Base-by-base conservation (phyloP, 2,888 invertebrate genomes). In the Polydrusus pterygomalis region DNA sequence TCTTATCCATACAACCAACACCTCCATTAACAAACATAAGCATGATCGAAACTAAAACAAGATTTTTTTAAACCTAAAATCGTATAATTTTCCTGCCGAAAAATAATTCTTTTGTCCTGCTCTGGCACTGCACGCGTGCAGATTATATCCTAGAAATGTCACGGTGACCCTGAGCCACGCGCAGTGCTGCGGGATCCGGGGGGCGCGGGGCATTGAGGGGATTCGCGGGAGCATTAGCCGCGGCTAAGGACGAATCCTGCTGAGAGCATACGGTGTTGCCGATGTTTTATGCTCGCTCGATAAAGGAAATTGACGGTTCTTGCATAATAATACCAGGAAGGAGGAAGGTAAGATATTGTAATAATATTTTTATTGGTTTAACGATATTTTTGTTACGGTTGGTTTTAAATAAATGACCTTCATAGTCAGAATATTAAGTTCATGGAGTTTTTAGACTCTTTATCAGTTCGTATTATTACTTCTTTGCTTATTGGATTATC, bases 181-280 rank as follows among this genome's bases (percentile, higher is more conserved):
- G 77, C 83, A 82, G 77, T 81, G 78, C 79, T 80, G 78, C 75
- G 86, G 87, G 72, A 70, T 58, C 77, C 73, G 78, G 79, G 73
- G 76, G 15, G 65, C 62, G 71, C 74, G 79, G 80, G 81, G 76
- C 70, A 68, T 88, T 88, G 88, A 88, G 90, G 90, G 89, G 89
- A 88, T 8, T 62, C 88, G 88, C 87, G 88, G 82, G 89, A 89
- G 91, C 91, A 91, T 91, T 91, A 91, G 90, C 89, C 89, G 90
- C 88, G 90, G 90, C 89, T 60, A 70, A 75, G 75, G 75, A 75
- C 75, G 88, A 91, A 90, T 91, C 90, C 87, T 86, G 85, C 80
- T 78, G 78, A 78, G 78, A 80, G 70, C 56, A 43, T 13, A 18
- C 80, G 74, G 79, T 79, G 75, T 75, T 75, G 75, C 70, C 75